A percentile compares a stretch with the other conserved stretches of the same genome.
phyloP scores from a whole-genome alignment of 2,797 vertebrate species.

The Ibycter americanus region DNA sequence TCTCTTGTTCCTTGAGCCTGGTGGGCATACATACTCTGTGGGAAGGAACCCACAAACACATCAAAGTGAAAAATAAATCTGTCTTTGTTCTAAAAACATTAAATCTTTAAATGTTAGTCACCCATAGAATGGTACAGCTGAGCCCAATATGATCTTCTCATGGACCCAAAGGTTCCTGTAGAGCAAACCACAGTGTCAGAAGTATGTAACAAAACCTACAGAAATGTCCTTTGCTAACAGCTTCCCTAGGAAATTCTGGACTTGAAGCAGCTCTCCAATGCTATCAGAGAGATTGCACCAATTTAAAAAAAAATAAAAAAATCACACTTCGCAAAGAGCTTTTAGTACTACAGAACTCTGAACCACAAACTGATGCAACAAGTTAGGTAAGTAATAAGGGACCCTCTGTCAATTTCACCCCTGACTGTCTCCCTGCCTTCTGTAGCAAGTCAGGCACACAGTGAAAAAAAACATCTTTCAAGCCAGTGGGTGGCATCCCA shows the following conservation, averaged over 20 bases:
- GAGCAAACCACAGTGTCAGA: not conserved
- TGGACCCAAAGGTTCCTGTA: not conserved
- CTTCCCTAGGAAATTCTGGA: not conserved
- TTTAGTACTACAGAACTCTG: not conserved
- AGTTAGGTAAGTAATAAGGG: not conserved
- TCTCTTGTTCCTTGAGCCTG: not conserved
- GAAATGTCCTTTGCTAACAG: not conserved
- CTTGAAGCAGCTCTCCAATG: not conserved
- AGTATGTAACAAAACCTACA: not conserved
- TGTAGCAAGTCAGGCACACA: not conserved
- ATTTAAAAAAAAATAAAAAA: not conserved
- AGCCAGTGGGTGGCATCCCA: conserved; percentile 19
- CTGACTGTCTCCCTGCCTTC: not conserved
- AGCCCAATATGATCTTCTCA: not conserved
- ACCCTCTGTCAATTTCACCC: not conserved
- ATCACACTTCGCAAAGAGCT: not conserved
- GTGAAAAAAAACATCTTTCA: not conserved
- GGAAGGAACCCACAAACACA: not conserved
- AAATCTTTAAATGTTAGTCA: not conserved
- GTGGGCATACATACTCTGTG: not conserved
- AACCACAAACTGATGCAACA: not conserved
- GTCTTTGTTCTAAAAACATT: not conserved
- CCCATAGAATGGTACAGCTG: not conserved
- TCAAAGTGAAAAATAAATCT: not conserved
- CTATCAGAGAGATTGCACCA: not conserved